Evolutionary conservation across 2,113 vertebrate species (phyloP).

Genomic region (Pseudopodoces humilis): DNA sequence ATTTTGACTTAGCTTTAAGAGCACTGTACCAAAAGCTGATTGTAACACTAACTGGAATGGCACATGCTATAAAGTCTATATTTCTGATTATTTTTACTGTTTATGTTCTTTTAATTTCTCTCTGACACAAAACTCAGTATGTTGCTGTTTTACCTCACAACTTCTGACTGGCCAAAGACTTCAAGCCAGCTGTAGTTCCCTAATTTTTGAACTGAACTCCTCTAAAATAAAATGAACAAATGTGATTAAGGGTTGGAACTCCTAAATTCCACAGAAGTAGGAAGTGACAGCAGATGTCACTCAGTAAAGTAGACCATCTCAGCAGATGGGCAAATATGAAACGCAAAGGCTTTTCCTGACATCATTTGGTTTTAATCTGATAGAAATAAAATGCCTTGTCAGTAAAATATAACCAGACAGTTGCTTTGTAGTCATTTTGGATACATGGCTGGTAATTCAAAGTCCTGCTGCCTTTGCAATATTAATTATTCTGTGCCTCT

Average conservation of each 20-base stretch:
- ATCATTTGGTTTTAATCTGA: conserved; percentile 70
- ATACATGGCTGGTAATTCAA: conserved; percentile 35
- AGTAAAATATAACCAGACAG: conserved; percentile 64
- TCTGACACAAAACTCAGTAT: conserved; percentile 49
- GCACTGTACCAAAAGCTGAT: background rate
- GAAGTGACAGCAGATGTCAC: conserved; percentile 65
- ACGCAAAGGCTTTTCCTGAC: conserved; percentile 59
- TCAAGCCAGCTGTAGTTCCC: conserved; percentile 24
- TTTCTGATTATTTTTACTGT: background rate
- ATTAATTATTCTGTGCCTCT: conserved; percentile 38
- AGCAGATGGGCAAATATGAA: conserved; percentile 71
- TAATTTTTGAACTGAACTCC: conserved; percentile 51
- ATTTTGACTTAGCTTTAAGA: conserved; percentile 12
- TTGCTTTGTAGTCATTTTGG: conserved; percentile 56
- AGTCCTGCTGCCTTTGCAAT: conserved; percentile 61
- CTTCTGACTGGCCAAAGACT: conserved; percentile 8
- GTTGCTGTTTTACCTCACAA: conserved; percentile 46
- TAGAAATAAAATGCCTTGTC: conserved; percentile 59
- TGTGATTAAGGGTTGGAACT: conserved; percentile 61
- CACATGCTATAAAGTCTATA: background rate
- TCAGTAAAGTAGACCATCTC: conserved; percentile 54
- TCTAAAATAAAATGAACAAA: conserved; percentile 63
- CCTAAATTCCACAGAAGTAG: conserved; percentile 44
- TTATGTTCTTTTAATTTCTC: conserved; percentile 21
- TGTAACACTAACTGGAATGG: background rate